Conservation (phyloP, 2,113 vertebrate species). For the Scolopax mira region DNA sequence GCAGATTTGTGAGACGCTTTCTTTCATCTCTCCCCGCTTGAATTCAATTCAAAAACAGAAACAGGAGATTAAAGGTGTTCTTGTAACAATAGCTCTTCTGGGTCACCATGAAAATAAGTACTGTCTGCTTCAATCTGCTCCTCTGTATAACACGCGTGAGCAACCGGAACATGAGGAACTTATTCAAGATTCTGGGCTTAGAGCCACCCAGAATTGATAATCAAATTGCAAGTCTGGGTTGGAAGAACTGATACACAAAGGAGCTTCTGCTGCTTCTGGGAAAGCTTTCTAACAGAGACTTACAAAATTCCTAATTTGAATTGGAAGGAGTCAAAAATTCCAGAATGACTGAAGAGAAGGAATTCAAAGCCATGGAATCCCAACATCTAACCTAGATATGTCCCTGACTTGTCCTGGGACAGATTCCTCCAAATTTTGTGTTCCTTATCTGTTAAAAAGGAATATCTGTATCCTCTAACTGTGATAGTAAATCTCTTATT, state of each 20-base stretch:
- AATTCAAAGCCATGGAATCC: neutral
- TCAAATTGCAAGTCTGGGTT: neutral
- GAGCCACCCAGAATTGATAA: neutral
- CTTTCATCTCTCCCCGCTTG: slow-evolving; percentile 56
- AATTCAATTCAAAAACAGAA: slow-evolving; percentile 46
- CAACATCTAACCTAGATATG: neutral
- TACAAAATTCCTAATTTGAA: neutral
- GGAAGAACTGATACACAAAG: neutral
- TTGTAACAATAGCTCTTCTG: slow-evolving; percentile 29
- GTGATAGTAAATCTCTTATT: neutral
- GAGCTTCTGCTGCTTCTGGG: neutral
- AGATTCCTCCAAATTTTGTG: neutral
- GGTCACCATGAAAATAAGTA: slow-evolving; percentile 43
- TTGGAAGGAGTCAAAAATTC: neutral
- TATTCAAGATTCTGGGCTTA: neutral
- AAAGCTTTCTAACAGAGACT: neutral
- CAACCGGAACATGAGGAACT: neutral
- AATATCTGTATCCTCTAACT: neutral
- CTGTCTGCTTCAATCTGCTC: slow-evolving; percentile 48
- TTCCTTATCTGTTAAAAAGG: neutral
- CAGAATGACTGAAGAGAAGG: neutral
- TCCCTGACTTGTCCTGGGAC: neutral
- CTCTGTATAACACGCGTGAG: neutral
- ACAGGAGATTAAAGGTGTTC: slow-evolving; percentile 59
- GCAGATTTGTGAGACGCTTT: slow-evolving; percentile 27